Percentiles rank a stretch among this genome's conserved stretches.
These are phyloP conservation scores for Catharus minimus DNA, from an alignment of 2,113 vertebrate genomes.

Conservation along the genomic window DNA sequence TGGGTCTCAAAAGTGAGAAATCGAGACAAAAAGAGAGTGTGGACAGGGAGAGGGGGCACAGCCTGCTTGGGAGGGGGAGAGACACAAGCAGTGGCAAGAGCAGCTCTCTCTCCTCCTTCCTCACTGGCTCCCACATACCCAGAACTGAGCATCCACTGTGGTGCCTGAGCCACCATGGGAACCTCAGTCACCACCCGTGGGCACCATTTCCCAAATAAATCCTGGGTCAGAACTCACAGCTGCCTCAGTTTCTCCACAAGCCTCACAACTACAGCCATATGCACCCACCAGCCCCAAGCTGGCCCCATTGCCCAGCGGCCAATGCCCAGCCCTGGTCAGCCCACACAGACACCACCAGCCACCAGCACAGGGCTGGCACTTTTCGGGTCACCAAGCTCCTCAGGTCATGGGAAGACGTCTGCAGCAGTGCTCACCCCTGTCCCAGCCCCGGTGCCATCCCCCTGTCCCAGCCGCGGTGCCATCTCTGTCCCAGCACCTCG, in stretches of 20 bases:
- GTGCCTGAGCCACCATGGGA: neutral
- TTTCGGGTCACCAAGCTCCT: neutral
- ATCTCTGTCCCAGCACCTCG: neutral
- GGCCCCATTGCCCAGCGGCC: neutral
- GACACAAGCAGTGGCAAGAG: neutral
- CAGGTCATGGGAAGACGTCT: fast-evolving
- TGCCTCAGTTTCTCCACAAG: neutral
- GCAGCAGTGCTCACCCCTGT: too few species aligned
- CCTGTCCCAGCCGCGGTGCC: neutral
- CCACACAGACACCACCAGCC: neutral
- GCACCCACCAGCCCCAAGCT: neutral
- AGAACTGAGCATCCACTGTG: neutral
- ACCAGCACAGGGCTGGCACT: neutral
- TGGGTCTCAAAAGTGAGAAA: neutral
- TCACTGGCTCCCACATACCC: fast-evolving
- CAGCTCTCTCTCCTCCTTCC: neutral
- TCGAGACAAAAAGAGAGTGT: neutral
- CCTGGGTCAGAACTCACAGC: neutral
- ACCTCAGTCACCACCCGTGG: neutral
- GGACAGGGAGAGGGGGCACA: neutral
- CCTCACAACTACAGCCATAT: fast-evolving
- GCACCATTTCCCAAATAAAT: neutral
- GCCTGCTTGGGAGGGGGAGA: fast-evolving
- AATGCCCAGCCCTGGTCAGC: fast-evolving
- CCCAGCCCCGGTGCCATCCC: fast-evolving